These are phyloP conservation scores for Drosophila neonasuta DNA, from an alignment of 2,888 invertebrate genomes.

Conservation along the genomic window DNA sequence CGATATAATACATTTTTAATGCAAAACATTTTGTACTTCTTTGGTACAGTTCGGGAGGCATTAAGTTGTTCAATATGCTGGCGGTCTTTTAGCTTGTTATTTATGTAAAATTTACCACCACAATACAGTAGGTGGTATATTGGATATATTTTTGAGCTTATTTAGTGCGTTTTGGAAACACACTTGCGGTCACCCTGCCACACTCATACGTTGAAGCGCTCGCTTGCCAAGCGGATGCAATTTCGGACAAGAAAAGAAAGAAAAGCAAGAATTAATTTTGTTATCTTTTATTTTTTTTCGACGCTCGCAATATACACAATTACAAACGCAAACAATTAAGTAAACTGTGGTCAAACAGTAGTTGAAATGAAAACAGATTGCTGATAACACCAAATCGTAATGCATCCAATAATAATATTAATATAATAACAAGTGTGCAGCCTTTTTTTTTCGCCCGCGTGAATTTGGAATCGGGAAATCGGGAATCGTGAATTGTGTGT, in stretches of 20 bases:
- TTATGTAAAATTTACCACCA: too few species aligned
- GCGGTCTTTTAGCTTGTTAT: too few species aligned
- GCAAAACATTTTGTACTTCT: too few species aligned
- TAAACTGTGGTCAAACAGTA: constrained; percentile 38
- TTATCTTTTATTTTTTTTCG: constrained; percentile 51
- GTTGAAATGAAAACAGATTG: constrained; percentile 18
- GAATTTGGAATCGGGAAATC: constrained; percentile 44
- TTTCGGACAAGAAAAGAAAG: constrained; percentile 45
- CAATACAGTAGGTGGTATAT: background rate
- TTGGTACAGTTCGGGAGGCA: too few species aligned
- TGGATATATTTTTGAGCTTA: constrained; percentile 5
- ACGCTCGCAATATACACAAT: constrained; percentile 40
- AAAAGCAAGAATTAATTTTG: constrained; percentile 35
- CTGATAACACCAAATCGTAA: constrained; percentile 45
- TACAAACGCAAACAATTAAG: constrained; percentile 51
- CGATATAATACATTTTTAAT: too few species aligned
- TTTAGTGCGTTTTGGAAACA: background rate
- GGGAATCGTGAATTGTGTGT: constrained; percentile 41
- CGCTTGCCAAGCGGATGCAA: constrained; percentile 57
- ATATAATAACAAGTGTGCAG: constrained; percentile 50
- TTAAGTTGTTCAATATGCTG: too few species aligned
- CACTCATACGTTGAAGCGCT: constrained; percentile 57
- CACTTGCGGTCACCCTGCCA: constrained; percentile 22
- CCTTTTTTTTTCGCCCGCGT: constrained; percentile 41
- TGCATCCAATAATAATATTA: constrained; percentile 22